A percentile compares a stretch with the other conserved stretches of the same genome.
phyloP scores from a whole-genome alignment of 2,113 vertebrate species.

The Cyanoderma ruficeps region DNA sequence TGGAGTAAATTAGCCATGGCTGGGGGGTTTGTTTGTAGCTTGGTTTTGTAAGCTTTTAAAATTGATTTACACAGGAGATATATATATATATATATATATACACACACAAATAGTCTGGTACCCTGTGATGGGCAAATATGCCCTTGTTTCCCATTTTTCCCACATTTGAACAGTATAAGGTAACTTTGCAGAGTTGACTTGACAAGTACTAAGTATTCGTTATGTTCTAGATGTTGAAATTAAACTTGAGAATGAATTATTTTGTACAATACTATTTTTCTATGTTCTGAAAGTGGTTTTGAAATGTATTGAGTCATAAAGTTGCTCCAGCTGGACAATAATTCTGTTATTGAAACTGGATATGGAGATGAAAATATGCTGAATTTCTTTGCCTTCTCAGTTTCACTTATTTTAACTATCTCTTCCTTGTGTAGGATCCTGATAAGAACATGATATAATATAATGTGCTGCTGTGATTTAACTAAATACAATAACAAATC shows the following conservation, averaged over 20 bases:
- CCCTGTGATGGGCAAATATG: neutral
- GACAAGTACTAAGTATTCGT: neutral
- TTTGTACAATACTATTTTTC: neutral
- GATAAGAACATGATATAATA: neutral
- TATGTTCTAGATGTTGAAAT: neutral
- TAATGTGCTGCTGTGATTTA: neutral
- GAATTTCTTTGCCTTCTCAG: neutral
- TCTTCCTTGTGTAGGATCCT: neutral
- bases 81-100: no score
- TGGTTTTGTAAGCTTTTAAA: neutral
- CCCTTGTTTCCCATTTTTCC: neutral
- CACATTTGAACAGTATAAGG: neutral
- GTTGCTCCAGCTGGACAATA: neutral
- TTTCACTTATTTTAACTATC: neutral
- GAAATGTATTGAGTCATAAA: neutral
- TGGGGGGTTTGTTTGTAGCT: neutral
- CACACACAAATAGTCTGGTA: neutral
- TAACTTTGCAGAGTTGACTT: neutral
- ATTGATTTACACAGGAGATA: neutral
- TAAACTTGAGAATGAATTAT: neutral
- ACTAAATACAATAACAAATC: neutral
- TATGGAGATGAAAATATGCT: neutral
- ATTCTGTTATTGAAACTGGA: neutral
- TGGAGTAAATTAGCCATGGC: neutral
- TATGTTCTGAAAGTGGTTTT: neutral